These are phyloP conservation scores for Popillia japonica DNA, from an alignment of 1,140 invertebrate genomes.

Conservation along the genomic window DNA sequence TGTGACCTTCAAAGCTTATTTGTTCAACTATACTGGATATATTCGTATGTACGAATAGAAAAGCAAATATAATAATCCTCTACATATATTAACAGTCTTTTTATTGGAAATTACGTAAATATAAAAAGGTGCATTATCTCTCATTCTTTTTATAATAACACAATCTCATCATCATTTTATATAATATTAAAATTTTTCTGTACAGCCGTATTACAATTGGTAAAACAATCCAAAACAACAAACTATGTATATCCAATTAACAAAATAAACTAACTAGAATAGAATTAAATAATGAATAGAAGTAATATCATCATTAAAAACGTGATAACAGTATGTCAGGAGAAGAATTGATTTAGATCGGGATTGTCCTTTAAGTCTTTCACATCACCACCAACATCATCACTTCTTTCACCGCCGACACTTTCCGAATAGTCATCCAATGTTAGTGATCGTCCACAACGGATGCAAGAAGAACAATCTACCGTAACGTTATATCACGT, in stretches of 20 bases:
- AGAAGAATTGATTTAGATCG: neutral
- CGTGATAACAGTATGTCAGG: neutral
- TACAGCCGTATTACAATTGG: neutral
- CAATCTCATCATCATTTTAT: conserved; percentile 13
- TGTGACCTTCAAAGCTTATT: neutral
- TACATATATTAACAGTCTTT: conserved; percentile 15
- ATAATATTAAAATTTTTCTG: conserved; percentile 20
- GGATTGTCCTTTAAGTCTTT: neutral
- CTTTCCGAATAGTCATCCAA: neutral
- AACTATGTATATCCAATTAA: no score
- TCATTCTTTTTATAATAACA: conserved; percentile 28
- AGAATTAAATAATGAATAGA: no score
- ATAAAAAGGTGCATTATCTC: conserved; percentile 27
- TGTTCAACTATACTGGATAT: neutral
- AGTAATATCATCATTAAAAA: no score
- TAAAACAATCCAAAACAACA: conserved; percentile 21
- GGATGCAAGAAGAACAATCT: neutral
- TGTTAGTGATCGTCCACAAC: neutral
- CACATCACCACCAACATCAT: neutral
- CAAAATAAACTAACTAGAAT: no score
- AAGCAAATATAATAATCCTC: neutral
- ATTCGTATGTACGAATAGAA: neutral
- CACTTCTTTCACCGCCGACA: neutral
- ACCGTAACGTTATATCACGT: neutral
- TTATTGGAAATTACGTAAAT: conserved; percentile 32